Evolutionary conservation across 1,140 invertebrate species (phyloP), one percentile per base, ranked within the genome.

Genomic region (Procambarus clarkii): DNA sequence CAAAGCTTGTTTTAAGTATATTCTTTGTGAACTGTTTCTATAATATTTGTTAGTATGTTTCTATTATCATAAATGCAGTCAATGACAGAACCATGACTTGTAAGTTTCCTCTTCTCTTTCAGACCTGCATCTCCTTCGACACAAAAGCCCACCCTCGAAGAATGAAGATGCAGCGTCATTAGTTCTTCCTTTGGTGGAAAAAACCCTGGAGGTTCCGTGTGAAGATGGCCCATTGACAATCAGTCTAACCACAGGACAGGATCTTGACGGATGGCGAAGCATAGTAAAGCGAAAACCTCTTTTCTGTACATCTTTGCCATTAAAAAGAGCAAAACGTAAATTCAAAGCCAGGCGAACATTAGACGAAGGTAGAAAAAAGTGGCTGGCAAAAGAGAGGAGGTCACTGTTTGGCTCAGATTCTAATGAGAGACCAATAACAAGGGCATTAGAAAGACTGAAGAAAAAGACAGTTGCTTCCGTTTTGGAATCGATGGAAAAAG

Each of bases 141-240:
- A 71, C 82, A 84, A 71, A 71, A 84, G 64, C 45, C 82, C 82
- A 48, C 45, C 82, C 69, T 46, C 82, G 45, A 84, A 84, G 64
- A 84, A 44, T 69, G 64, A 84, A n/a, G 82, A 84, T 69, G 45
- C 24, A 46, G 5, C 54, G 44, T 84, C 64, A 18, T 45, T 44
- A 21, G 3, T 44, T 18, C 82, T 21, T 34, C 82, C 82, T 2
- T 64, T 84, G 69, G 88, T 91, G 81, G 88, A 84, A 50, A 58
- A 64, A 44, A 85, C 71, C 11, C 45, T 91, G 58, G 88, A 91
- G 58, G 88, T 91, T 45, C 88, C 88, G 45, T 83, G 88, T 64
- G 88, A 91, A 64, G 88, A 84, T 64, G 88, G 88, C 34, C 88
- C 88, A 44, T 76, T 91, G 4, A 91, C 88, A 69, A 91, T 91